Percentiles rank a stretch among this genome's conserved stretches.
These are phyloP conservation scores for Limanda limanda DNA, from an alignment of 2,113 vertebrate species.

Conservation along the genomic window DNA sequence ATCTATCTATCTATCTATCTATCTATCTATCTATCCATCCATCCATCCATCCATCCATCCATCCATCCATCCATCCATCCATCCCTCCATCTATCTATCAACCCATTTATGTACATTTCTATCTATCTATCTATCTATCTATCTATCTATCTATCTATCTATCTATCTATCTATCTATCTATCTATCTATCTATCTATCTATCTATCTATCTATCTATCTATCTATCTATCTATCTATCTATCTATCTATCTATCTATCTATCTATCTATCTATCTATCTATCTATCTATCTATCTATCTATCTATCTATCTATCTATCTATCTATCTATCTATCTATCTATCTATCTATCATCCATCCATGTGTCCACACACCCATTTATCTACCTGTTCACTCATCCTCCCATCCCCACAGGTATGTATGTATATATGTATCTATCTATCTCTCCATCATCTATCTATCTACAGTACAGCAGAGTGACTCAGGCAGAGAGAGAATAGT, in stretches of 20 bases:
- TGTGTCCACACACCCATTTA: too few species aligned
- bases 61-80: too few species aligned
- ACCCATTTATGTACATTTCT: too few species aligned
- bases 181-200: conserved; percentile 20
- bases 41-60: too few species aligned
- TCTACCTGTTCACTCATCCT: conserved; percentile 1
- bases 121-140: too few species aligned
- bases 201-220: neutral
- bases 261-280: neutral
- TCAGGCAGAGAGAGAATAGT: conserved; percentile 26
- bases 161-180: neutral
- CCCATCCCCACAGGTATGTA: neutral
- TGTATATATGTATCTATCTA: neutral
- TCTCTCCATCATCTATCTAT: too few species aligned
- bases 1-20: neutral
- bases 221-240: neutral
- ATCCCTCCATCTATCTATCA: too few species aligned
- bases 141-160: neutral
- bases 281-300: neutral
- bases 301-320: neutral
- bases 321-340: too few species aligned
- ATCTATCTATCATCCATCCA: too few species aligned
- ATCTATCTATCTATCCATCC: too few species aligned
- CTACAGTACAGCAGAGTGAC: neutral
- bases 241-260: conserved; percentile 11